phyloP scores from a whole-genome alignment of 30 jellyfish, hydroid and myxozoan genomes.

The Clytia hemisphaerica region DNA sequence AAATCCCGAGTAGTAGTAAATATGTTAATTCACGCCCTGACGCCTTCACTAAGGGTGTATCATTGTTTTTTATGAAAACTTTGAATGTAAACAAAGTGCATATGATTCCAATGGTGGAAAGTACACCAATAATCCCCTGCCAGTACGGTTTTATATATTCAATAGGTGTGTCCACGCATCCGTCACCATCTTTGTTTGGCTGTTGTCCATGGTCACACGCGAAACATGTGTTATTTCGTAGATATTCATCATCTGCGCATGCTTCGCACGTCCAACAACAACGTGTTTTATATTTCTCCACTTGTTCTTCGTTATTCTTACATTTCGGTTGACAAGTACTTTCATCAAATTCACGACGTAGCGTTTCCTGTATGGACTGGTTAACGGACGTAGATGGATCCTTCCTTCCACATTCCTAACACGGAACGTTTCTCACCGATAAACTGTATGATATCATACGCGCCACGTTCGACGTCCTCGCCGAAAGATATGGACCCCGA shows the following conservation, averaged over 20 bases:
- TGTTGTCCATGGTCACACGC: constrained; percentile 29
- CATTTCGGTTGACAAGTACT: constrained; percentile 27
- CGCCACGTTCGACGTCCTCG: constrained; percentile 37
- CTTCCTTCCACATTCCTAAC: too few species aligned
- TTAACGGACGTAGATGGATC: too few species aligned
- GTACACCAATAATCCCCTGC: constrained; percentile 46
- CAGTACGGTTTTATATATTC: constrained; percentile 51
- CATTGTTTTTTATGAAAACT: constrained; percentile 34
- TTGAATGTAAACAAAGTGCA: constrained; percentile 41
- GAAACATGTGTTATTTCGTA: constrained; percentile 35
- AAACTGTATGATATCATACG: constrained; percentile 42
- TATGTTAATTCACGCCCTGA: constrained; percentile 76
- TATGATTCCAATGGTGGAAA: constrained; percentile 66
- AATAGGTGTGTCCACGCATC: constrained; percentile 41
- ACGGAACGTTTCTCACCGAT: too few species aligned
- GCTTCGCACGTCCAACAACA: constrained; percentile 77
- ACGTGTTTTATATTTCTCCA: not conserved
- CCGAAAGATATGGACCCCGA: constrained; percentile 57
- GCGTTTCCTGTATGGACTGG: too few species aligned
- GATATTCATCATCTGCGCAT: constrained; percentile 49
- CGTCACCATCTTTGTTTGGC: constrained; percentile 22
- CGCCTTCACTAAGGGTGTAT: constrained; percentile 74
- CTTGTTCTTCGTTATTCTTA: not conserved
- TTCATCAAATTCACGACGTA: not conserved
- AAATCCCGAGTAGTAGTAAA: constrained; percentile 50